Percentiles rank a stretch among this genome's conserved stretches.
These are phyloP conservation scores for Cheilosia vernalis DNA, from an alignment of 2,888 invertebrate genomes.

Conservation along the genomic window DNA sequence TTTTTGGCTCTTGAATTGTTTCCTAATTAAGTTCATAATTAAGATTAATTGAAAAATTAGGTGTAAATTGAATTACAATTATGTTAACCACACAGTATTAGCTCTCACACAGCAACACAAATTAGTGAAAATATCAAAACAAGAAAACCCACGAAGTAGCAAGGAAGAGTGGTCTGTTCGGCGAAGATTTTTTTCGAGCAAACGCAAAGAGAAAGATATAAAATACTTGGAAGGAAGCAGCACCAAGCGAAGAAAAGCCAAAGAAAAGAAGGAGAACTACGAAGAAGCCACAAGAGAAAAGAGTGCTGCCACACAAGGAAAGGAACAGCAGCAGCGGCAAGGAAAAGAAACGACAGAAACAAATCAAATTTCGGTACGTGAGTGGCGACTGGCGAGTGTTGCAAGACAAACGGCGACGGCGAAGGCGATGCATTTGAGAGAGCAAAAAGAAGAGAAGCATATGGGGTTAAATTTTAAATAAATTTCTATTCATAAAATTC, in stretches of 20 bases:
- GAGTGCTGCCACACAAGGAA: conserved; percentile 59
- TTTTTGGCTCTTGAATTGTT: conserved; percentile 79
- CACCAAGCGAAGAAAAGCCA: conserved; percentile 73
- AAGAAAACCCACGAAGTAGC: conserved; percentile 27
- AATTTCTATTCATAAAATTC: conserved; percentile 75
- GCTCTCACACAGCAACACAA: background rate
- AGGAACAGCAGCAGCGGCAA: conserved; percentile 52
- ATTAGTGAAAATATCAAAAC: conserved; percentile 20
- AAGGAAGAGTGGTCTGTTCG: conserved; percentile 17
- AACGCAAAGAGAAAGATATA: conserved; percentile 66
- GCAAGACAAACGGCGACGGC: conserved; percentile 54
- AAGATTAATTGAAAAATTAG: conserved; percentile 83
- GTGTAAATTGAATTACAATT: conserved; percentile 74
- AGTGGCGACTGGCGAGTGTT: conserved; percentile 65
- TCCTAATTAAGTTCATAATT: conserved; percentile 83
- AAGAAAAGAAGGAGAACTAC: conserved; percentile 64
- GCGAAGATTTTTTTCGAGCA: conserved; percentile 49
- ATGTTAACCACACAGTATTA: conserved; percentile 66
- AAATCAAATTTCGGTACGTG: conserved; percentile 59
- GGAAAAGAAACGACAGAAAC: conserved; percentile 63
- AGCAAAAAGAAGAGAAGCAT: conserved; percentile 62
- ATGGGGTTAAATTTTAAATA: conserved; percentile 77
- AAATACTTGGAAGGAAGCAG: conserved; percentile 69
- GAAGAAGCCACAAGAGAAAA: conserved; percentile 67
- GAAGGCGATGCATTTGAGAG: conserved; percentile 65